phyloP scores from a whole-genome alignment of 2,888 invertebrate genomes.

The Agrotis puta region DNA sequence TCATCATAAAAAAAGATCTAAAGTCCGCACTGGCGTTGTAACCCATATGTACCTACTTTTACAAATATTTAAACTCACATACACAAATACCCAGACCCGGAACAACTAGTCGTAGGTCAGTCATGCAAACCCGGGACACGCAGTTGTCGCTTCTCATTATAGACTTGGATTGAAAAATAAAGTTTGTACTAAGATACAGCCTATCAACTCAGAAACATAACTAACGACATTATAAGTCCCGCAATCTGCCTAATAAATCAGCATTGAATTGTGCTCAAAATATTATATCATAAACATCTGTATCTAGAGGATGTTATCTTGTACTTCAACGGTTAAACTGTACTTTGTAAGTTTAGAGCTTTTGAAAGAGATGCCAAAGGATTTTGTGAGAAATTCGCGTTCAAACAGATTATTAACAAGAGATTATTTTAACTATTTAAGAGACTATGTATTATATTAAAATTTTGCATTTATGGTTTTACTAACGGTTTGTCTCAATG shows the following conservation, averaged over 20 bases:
- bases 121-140: too few species aligned
- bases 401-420: conserved; percentile 21
- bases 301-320: conserved; percentile 30
- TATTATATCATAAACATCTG: conserved; percentile 53
- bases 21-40: too few species aligned
- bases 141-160: too few species aligned
- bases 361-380: conserved; percentile 14
- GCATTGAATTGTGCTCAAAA: conserved; percentile 36
- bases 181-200: neutral
- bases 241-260: conserved; percentile 52
- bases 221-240: conserved; percentile 33
- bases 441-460: too few species aligned
- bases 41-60: too few species aligned
- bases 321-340: conserved; percentile 23
- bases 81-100: too few species aligned
- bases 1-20: too few species aligned
- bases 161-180: too few species aligned
- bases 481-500: neutral
- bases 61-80: too few species aligned
- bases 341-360: conserved; percentile 17
- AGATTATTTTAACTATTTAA: neutral
- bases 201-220: conserved; percentile 7
- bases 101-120: too few species aligned
- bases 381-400: neutral
- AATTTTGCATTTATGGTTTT: neutral